These are phyloP conservation scores for Parnassius glacialis DNA, from an alignment of 2,888 invertebrate genomes.

Conservation along the genomic window DNA sequence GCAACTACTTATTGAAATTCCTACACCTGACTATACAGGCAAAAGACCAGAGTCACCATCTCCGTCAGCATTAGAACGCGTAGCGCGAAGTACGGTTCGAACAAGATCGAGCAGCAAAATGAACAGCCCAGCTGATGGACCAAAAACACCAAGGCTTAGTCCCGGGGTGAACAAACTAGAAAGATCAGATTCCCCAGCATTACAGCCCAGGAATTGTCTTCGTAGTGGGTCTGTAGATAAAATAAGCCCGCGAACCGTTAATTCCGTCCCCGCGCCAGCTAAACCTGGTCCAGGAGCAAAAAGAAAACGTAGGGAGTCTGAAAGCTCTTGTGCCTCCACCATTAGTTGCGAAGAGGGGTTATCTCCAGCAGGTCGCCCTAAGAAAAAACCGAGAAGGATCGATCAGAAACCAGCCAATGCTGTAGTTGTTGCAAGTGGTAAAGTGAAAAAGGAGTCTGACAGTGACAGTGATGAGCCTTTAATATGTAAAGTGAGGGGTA, in stretches of 20 bases:
- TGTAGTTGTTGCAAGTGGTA: slow-evolving; percentile 67
- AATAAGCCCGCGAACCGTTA: slow-evolving; percentile 50
- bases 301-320: slow-evolving; percentile 89
- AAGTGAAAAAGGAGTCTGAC: slow-evolving; percentile 83
- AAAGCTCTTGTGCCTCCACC: slow-evolving; percentile 85
- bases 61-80: slow-evolving; percentile 69
- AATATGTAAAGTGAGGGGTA: slow-evolving; percentile 85
- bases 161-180: slow-evolving; percentile 55
- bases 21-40: slow-evolving; percentile 79
- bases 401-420: slow-evolving; percentile 71
- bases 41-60: slow-evolving; percentile 73
- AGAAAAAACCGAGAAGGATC: slow-evolving; percentile 62
- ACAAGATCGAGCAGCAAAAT: slow-evolving; percentile 86
- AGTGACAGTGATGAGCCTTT: slow-evolving; percentile 92
- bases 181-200: slow-evolving; percentile 63
- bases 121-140: slow-evolving; percentile 83
- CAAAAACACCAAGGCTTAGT: slow-evolving; percentile 69
- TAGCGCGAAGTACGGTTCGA: slow-evolving; percentile 78
- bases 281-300: slow-evolving; percentile 71
- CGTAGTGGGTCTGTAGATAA: slow-evolving; percentile 64
- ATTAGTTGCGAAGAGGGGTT: slow-evolving; percentile 81
- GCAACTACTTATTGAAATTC: slow-evolving; percentile 92
- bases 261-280: slow-evolving; percentile 36
- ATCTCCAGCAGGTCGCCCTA: slow-evolving; percentile 57
- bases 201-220: slow-evolving; percentile 52